A percentile compares a stretch with the other conserved stretches of the same genome.
Evolutionary conservation across 2,888 invertebrate genomes (phyloP).

Genomic region (Cecidostiba fungosa): DNA sequence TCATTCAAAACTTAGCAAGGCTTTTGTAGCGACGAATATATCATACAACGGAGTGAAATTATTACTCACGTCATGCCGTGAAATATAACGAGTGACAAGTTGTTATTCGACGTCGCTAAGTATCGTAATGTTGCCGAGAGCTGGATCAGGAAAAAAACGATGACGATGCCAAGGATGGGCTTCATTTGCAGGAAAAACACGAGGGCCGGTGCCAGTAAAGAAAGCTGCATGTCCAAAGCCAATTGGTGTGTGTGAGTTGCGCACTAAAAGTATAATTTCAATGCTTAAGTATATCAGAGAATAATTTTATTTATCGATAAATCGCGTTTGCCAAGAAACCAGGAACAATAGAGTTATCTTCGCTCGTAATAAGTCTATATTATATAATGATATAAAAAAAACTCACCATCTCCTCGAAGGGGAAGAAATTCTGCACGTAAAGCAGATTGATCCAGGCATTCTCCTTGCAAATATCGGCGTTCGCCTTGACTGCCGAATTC

Average conservation of each 20-base stretch:
- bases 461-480: conserved; percentile 85
- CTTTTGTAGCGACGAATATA: too few species aligned
- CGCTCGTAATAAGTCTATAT: too few species aligned
- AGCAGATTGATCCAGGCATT: conserved; percentile 87
- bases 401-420: conserved; percentile 86
- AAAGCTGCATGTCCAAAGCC: conserved; percentile 88
- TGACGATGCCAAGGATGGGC: conserved; percentile 82
- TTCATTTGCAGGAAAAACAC: conserved; percentile 84
- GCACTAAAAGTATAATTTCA: conserved; percentile 82
- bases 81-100: conserved; percentile 85
- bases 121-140: conserved; percentile 85
- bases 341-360: too few species aligned
- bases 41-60: conserved; percentile 8
- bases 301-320: too few species aligned
- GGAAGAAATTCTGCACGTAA: conserved; percentile 86
- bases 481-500: conserved; percentile 84
- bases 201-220: conserved; percentile 84
- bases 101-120: conserved; percentile 83
- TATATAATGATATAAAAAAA: background rate
- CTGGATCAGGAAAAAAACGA: conserved; percentile 83
- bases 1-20: background rate
- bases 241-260: conserved; percentile 89
- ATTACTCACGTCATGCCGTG: conserved; percentile 86
- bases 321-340: too few species aligned
- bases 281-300: too few species aligned